Conservation (phyloP, 2,888 invertebrate genomes). For the Epistrophe eligans region DNA sequence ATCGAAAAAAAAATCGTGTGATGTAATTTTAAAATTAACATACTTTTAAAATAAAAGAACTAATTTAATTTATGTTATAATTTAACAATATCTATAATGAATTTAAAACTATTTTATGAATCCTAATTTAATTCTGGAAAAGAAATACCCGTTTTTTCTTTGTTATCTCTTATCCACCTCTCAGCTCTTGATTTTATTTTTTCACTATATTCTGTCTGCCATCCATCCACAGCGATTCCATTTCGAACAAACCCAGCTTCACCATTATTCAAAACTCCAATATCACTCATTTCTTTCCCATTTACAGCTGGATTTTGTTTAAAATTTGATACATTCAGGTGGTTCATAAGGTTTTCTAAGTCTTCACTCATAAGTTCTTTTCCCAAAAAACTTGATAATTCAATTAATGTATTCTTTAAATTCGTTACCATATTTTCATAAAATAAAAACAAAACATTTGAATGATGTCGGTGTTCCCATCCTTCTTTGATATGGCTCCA, state of each 20-base stretch:
- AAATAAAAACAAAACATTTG: slow-evolving; percentile 90
- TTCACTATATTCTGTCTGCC: slow-evolving; percentile 89
- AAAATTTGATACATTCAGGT: slow-evolving; percentile 93
- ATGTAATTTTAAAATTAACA: no score
- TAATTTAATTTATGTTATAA: no score
- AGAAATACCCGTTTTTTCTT: slow-evolving; percentile 86
- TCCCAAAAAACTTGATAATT: slow-evolving; percentile 87
- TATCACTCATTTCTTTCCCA: slow-evolving; percentile 86
- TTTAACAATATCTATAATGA: no score
- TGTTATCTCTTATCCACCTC: slow-evolving; percentile 88
- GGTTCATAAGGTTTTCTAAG: slow-evolving; percentile 87
- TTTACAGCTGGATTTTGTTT: slow-evolving; percentile 92
- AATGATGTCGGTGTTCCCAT: slow-evolving; percentile 87
- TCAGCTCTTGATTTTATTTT: slow-evolving; percentile 88
- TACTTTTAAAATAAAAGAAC: no score
- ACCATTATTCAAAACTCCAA: slow-evolving; percentile 86
- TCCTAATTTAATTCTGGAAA: slow-evolving; percentile 84
- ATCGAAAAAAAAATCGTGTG: no score
- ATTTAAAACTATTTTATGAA: background rate
- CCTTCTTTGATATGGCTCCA: slow-evolving; percentile 92
- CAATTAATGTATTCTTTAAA: slow-evolving; percentile 85
- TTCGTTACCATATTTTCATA: slow-evolving; percentile 92
- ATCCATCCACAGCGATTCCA: slow-evolving; percentile 87
- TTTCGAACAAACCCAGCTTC: slow-evolving; percentile 87
- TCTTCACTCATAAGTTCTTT: slow-evolving; percentile 86